These are phyloP conservation scores for Anguilla marmorata DNA, from an alignment of 2,797 vertebrate species.

Conservation along the genomic window DNA sequence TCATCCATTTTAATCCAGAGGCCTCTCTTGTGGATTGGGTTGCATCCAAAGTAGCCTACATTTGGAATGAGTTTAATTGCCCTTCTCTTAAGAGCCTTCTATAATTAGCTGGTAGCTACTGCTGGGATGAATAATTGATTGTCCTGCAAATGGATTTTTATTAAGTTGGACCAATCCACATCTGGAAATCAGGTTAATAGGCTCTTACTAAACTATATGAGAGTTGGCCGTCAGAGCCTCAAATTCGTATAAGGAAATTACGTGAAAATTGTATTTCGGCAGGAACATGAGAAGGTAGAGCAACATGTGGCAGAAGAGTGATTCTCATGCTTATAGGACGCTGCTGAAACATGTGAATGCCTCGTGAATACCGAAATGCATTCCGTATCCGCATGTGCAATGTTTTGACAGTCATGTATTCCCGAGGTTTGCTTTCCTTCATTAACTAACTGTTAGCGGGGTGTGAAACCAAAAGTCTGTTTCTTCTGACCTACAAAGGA, in stretches of 20 bases:
- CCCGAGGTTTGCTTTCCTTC: neutral
- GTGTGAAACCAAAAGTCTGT: slow-evolving; percentile 12
- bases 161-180: slow-evolving; percentile 16
- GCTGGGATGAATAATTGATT: neutral
- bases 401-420: neutral
- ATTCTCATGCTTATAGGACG: neutral
- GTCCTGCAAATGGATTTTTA: neutral
- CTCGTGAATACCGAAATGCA: neutral
- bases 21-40: neutral
- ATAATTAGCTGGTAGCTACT: slow-evolving; percentile 20
- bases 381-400: neutral
- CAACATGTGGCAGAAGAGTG: neutral
- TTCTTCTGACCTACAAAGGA: slow-evolving; percentile 1
- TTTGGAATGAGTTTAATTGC: neutral
- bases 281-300: neutral
- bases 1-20: neutral
- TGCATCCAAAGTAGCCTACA: neutral
- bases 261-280: neutral
- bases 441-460: neutral
- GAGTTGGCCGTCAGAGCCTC: slow-evolving; percentile 10
- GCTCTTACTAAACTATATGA: neutral
- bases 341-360: too few species aligned
- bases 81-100: neutral
- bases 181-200: slow-evolving; percentile 21
- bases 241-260: neutral